Evolutionary conservation across 2,797 vertebrate species (phyloP).

Genomic region (Potorous gilbertii): DNA sequence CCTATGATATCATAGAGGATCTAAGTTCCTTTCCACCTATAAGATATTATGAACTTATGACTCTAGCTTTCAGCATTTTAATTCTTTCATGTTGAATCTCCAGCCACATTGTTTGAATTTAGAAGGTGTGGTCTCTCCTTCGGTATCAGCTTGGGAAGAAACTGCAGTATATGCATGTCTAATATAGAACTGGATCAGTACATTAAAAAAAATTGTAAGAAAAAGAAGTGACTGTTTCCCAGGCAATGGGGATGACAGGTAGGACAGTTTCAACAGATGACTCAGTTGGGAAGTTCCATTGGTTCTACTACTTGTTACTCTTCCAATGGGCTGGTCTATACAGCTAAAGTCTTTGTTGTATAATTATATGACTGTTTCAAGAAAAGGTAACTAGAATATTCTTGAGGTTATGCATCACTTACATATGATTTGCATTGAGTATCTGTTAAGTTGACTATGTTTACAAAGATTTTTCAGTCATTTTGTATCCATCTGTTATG

Average conservation of each 20-base stretch:
- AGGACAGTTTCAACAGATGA: not conserved
- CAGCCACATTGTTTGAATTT: not conserved
- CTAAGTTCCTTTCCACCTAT: not conserved
- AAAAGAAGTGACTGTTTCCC: slow-evolving; percentile 10
- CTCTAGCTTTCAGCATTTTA: not conserved
- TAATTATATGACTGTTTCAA: not conserved
- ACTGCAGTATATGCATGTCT: not conserved
- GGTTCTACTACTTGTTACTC: not conserved
- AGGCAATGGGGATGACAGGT: not conserved
- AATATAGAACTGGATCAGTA: not conserved
- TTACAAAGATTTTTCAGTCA: not conserved
- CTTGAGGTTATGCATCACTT: slow-evolving; percentile 10
- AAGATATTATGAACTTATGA: not conserved
- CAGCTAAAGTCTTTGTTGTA: not conserved
- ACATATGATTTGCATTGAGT: not conserved
- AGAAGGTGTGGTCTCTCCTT: not conserved
- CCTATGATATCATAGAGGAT: not conserved
- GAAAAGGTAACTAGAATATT: slow-evolving; percentile 7
- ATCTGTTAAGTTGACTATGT: not conserved
- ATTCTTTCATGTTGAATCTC: not conserved
- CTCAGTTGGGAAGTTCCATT: not conserved
- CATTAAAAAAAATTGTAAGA: not conserved
- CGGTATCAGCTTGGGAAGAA: not conserved
- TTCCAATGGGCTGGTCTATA: not conserved
- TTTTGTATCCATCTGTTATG: not conserved